Percentiles rank a stretch among this genome's conserved stretches.
These are phyloP conservation scores for Asarcornis scutulata DNA, from an alignment of 2,113 vertebrate genomes.

Conservation along the genomic window DNA sequence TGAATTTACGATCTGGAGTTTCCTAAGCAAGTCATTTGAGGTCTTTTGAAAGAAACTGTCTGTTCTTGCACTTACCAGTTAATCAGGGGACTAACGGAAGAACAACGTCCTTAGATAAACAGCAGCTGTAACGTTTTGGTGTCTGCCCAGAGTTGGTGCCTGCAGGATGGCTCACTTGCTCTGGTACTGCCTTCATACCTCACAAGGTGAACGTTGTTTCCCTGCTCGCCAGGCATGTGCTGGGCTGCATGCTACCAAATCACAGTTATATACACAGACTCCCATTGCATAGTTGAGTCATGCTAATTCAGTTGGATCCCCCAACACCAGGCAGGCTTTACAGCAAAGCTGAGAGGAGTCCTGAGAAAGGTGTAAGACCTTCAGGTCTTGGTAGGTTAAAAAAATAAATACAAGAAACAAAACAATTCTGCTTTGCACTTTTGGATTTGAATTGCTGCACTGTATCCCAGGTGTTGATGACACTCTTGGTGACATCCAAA, in stretches of 20 bases:
- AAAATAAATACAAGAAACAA: not conserved
- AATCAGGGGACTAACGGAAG: not conserved
- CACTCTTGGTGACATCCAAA: not conserved
- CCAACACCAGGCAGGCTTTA: not conserved
- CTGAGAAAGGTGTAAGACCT: not conserved
- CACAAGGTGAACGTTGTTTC: not conserved
- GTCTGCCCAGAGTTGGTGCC: not conserved
- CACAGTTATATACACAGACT: not conserved
- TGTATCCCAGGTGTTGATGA: not conserved
- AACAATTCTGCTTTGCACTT: not conserved
- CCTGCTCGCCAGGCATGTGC: not conserved
- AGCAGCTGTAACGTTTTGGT: fast-evolving
- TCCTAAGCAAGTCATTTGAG: not conserved
- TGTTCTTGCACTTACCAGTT: not conserved
- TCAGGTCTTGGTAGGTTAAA: not conserved
- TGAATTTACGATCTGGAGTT: constrained; percentile 9
- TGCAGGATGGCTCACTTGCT: not conserved
- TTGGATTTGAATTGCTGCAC: not conserved
- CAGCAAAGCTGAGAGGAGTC: not conserved
- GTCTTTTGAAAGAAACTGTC: constrained; percentile 21
- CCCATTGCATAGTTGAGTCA: no score
- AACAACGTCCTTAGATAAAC: not conserved
- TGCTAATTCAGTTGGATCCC: not conserved
- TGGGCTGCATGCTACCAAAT: not conserved
- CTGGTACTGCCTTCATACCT: not conserved